Conservation (phyloP, 2,888 invertebrate genomes). For the Rhamnusium bicolor region DNA sequence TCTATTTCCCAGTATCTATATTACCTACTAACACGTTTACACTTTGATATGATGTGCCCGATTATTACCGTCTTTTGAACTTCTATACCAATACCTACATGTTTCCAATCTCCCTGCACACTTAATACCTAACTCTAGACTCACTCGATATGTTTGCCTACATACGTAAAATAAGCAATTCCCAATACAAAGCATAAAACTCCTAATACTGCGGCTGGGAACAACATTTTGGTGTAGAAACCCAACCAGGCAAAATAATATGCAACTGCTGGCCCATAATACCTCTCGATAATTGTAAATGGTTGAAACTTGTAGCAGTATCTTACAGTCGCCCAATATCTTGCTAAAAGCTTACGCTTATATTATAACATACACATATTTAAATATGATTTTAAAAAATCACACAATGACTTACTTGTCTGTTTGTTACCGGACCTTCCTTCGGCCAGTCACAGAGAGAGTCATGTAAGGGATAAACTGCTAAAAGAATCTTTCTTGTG, state of each 20-base stretch:
- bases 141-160: slow-evolving; percentile 22
- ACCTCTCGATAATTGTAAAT: slow-evolving; percentile 73
- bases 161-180: slow-evolving; percentile 54
- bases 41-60: too few relatives aligned
- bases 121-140: slow-evolving; percentile 41
- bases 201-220: slow-evolving; percentile 70
- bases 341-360: slow-evolving; percentile 70
- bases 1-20: too few relatives aligned
- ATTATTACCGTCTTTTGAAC: too few relatives aligned
- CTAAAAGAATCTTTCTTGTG: slow-evolving; percentile 56
- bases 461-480: slow-evolving; percentile 67
- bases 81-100: too few relatives aligned
- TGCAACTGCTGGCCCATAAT: slow-evolving; percentile 74
- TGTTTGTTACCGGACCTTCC: slow-evolving; percentile 63
- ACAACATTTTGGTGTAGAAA: slow-evolving; percentile 72
- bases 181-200: slow-evolving; percentile 69
- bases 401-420: slow-evolving; percentile 63
- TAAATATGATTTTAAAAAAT: not conserved
- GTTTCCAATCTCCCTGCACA: too few relatives aligned
- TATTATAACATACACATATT: not conserved
- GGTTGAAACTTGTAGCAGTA: slow-evolving; percentile 76
- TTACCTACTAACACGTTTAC: too few relatives aligned
- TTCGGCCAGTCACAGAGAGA: slow-evolving; percentile 62
- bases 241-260: slow-evolving; percentile 75
- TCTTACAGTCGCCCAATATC: slow-evolving; percentile 74